phyloP scores from a whole-genome alignment of 2,113 vertebrate genomes.

The Jacana jacana region DNA sequence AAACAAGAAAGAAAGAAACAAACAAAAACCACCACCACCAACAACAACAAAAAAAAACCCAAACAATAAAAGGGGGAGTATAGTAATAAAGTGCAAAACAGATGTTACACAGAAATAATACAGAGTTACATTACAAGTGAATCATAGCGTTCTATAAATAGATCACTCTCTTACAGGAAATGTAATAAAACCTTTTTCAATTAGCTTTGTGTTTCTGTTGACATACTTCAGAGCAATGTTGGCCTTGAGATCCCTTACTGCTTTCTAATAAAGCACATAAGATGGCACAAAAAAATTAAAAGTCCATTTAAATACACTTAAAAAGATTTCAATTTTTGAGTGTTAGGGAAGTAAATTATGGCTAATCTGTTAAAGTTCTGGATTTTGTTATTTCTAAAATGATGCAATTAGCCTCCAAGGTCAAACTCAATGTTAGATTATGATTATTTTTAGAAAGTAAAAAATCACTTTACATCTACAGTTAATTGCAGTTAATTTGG shows the following conservation, averaged over 20 bases:
- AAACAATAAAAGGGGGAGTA: accelerated
- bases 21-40: too few species aligned
- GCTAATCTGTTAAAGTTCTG: not conserved
- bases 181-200: not conserved
- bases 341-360: not conserved
- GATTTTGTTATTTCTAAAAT: conserved; percentile 28
- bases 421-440: not conserved
- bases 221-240: not conserved
- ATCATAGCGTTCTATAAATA: not conserved
- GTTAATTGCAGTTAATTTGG: conserved; percentile 37
- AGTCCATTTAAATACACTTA: conserved; percentile 31
- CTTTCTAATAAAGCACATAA: conserved; percentile 5
- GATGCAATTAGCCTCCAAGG: conserved; percentile 29
- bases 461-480: conserved; percentile 7
- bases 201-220: conserved; percentile 5
- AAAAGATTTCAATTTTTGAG: conserved; percentile 5
- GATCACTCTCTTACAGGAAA: not conserved
- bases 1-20: too few species aligned
- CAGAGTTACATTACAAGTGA: not conserved
- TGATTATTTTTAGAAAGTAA: conserved; percentile 33
- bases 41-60: too few species aligned
- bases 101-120: not conserved
- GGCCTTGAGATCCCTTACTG: not conserved
- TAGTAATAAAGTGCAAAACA: not conserved
- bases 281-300: not conserved